Evolutionary conservation across 2,113 vertebrate genomes (phyloP).

Genomic region (Todiramphus chloris): DNA sequence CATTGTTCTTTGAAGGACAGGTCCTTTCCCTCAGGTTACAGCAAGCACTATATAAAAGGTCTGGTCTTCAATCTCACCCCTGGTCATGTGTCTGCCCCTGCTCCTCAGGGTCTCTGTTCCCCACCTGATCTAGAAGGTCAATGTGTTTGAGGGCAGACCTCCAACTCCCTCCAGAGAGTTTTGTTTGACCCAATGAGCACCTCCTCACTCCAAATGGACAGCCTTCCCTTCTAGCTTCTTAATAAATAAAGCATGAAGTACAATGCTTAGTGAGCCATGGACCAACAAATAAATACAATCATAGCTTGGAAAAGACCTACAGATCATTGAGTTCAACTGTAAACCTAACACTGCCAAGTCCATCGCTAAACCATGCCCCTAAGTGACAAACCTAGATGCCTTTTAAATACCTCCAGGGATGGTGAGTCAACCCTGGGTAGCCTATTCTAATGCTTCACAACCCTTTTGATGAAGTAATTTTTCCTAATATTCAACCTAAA

Average conservation of each 20-base stretch:
- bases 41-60: background rate
- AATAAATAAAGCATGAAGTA: background rate
- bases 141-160: rapidly evolving
- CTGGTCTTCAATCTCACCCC: background rate
- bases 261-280: background rate
- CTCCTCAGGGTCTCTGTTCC: background rate
- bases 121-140: background rate
- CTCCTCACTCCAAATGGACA: background rate
- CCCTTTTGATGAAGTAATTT: background rate
- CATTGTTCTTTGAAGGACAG: background rate
- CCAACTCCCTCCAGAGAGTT: background rate
- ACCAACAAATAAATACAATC: background rate
- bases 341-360: background rate
- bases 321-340: background rate
- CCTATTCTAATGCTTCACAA: background rate
- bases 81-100: background rate
- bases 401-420: background rate
- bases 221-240: background rate
- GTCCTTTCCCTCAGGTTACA: background rate
- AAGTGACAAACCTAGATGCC: rapidly evolving
- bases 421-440: background rate
- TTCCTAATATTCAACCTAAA: background rate
- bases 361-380: background rate
- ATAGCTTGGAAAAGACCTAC: background rate
- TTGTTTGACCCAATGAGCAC: background rate